Percentiles rank a stretch among this genome's conserved stretches.
These are phyloP conservation scores for Forbesichthys papilliferus DNA, from an alignment of 2,113 vertebrate species.

Conservation along the genomic window DNA sequence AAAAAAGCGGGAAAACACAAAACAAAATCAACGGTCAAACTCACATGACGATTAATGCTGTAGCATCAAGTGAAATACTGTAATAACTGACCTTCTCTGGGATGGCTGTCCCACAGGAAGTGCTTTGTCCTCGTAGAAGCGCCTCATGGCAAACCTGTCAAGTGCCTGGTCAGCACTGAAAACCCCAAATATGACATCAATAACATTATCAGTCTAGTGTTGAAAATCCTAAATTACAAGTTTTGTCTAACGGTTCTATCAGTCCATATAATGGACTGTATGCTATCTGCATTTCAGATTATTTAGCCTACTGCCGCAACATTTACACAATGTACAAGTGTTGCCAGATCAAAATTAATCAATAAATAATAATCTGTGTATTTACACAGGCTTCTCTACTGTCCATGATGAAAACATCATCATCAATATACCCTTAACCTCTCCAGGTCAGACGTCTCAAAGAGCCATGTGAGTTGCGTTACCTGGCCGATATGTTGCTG, in stretches of 20 bases:
- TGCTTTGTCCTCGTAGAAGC: conserved; percentile 96
- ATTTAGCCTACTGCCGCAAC: no score
- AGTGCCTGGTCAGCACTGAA: conserved; percentile 91
- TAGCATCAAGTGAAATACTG: conserved; percentile 36
- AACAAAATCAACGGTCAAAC: no score
- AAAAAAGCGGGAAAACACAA: no score
- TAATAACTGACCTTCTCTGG: conserved; percentile 85
- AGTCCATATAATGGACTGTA: no score
- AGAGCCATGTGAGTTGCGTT: conserved; percentile 7
- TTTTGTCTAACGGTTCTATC: no score
- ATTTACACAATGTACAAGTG: neutral
- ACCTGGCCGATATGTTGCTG: conserved; percentile 98
- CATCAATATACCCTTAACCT: neutral
- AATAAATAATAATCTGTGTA: conserved; percentile 20
- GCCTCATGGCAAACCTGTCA: conserved; percentile 96
- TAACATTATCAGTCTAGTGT: no score
- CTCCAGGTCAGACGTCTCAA: neutral
- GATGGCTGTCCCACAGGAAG: conserved; percentile 91
- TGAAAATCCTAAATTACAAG: no score
- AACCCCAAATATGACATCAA: neutral
- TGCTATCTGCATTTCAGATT: no score
- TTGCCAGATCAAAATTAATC: conserved; percentile 42
- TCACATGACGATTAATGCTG: no score
- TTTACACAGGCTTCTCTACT: conserved; percentile 16
- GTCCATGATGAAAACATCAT: neutral